These are phyloP conservation scores for Strigamia transsilvanica DNA, from an alignment of 2,888 invertebrate genomes.

Conservation along the genomic window DNA sequence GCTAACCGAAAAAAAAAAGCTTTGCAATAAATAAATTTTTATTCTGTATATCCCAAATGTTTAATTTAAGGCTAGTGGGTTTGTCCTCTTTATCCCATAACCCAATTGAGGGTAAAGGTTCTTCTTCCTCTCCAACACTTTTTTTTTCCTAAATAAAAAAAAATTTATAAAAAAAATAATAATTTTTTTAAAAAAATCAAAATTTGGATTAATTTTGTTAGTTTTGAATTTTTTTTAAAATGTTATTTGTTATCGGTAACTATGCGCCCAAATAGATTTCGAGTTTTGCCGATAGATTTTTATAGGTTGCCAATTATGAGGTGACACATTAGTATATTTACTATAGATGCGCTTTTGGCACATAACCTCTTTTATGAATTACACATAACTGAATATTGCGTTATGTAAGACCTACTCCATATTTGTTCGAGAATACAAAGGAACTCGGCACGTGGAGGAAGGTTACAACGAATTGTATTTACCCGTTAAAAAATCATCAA, in stretches of 20 bases:
- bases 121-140: constrained; percentile 22
- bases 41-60: neutral
- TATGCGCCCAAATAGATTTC: constrained; percentile 2
- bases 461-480: constrained; percentile 1
- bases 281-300: constrained; percentile 5
- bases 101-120: constrained; percentile 41
- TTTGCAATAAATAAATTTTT: neutral
- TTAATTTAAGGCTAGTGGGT: constrained; percentile 35
- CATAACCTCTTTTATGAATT: constrained; percentile 49
- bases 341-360: constrained; percentile 45
- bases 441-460: constrained; percentile 40
- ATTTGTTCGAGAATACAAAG: constrained; percentile 43
- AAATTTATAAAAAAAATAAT: neutral
- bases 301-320: constrained; percentile 34
- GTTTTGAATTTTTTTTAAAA: neutral
- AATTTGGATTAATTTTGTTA: neutral
- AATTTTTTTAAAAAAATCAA: neutral
- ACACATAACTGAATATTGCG: constrained; percentile 49
- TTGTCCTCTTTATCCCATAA: constrained; percentile 47
- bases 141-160: neutral
- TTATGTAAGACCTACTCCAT: constrained; percentile 49
- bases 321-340: constrained; percentile 48
- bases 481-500: constrained; percentile 1
- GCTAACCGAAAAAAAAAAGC: neutral
- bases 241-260: neutral